Conservation (phyloP, 2,113 vertebrate species). For the Hemiscyllium ocellatum region DNA sequence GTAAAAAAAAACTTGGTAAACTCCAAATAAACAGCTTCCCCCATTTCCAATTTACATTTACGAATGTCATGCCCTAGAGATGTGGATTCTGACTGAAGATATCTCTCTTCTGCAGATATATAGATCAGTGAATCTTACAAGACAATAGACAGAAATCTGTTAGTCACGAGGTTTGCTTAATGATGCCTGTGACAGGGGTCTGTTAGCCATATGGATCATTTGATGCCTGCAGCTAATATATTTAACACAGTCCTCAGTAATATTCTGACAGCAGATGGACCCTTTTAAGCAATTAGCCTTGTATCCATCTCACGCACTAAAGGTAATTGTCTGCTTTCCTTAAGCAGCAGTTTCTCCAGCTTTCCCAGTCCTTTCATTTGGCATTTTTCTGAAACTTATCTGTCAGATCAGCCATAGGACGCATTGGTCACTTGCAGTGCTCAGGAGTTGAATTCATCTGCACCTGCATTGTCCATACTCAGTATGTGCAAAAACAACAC, state of each 20-base stretch:
- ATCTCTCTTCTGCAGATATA: background rate
- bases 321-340: background rate
- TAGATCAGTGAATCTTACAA: constrained; percentile 29
- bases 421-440: background rate
- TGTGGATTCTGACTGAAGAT: background rate
- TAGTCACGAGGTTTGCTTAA: constrained; percentile 10
- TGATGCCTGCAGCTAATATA: constrained; percentile 28
- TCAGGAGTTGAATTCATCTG: too few relatives aligned
- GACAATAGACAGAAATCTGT: constrained; percentile 29
- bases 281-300: constrained; percentile 23
- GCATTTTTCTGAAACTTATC: background rate
- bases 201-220: constrained; percentile 18
- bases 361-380: background rate
- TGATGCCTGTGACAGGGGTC: constrained; percentile 15
- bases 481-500: background rate
- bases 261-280: constrained; percentile 16
- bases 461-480: background rate
- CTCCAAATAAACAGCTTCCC: background rate
- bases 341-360: background rate
- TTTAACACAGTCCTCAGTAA: background rate
- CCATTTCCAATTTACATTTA: background rate
- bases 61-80: background rate
- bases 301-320: background rate
- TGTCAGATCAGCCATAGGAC: background rate
- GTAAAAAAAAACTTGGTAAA: background rate